Percentiles rank a stretch among this genome's conserved stretches.
phyloP scores from a whole-genome alignment of 2,797 vertebrate genomes.

The Eleutherodactylus coqui region DNA sequence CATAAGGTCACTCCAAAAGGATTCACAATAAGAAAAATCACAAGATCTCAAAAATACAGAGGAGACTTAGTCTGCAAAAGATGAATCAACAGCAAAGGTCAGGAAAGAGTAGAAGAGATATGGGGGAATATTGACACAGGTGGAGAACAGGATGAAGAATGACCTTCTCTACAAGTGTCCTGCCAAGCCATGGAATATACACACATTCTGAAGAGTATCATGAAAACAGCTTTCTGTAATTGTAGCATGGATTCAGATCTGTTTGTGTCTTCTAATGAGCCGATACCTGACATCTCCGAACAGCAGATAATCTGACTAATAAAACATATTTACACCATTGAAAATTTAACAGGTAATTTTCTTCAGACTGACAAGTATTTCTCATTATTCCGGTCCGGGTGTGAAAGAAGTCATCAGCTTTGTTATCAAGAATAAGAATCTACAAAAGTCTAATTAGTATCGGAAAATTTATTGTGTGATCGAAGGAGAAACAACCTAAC shows the following conservation, averaged over 20 bases:
- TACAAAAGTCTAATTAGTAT: conserved; percentile 8
- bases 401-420: conserved; percentile 13
- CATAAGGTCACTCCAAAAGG: too few relatives aligned
- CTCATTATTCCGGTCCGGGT: background rate
- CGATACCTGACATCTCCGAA: background rate
- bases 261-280: background rate
- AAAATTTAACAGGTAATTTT: conserved; percentile 22
- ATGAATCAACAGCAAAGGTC: background rate
- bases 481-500: background rate
- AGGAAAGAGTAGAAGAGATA: background rate
- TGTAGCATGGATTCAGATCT: background rate
- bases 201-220: background rate
- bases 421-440: background rate
- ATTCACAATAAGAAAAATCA: too few relatives aligned
- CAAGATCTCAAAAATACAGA: too few relatives aligned
- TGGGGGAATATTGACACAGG: background rate
- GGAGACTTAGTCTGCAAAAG: too few relatives aligned
- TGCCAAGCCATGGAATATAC: background rate
- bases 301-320: conserved; percentile 14
- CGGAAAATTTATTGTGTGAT: conserved; percentile 19
- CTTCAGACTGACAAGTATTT: conserved; percentile 13
- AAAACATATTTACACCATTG: conserved; percentile 22
- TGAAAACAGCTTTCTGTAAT: background rate
- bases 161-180: background rate
- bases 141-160: background rate